Conservation (phyloP, 2,888 invertebrate species). For the Octonoba sinensis region DNA sequence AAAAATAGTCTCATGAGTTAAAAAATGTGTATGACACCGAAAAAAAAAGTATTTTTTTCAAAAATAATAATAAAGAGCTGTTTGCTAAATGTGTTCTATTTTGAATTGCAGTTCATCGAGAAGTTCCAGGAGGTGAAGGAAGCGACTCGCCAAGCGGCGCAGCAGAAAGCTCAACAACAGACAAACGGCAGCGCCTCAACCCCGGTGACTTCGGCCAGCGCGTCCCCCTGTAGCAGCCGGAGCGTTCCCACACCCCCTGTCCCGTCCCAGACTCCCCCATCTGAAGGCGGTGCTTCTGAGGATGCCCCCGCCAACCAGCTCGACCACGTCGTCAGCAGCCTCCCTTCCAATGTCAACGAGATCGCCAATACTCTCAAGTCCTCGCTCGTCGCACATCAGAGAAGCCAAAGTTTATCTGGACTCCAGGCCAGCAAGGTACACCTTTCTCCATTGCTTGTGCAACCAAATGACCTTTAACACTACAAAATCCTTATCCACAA, state of each 20-base stretch:
- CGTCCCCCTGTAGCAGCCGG: slow-evolving; percentile 71
- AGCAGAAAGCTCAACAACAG: slow-evolving; percentile 58
- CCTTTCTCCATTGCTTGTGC: background rate
- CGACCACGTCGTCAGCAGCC: slow-evolving; percentile 53
- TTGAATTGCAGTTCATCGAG: slow-evolving; percentile 85
- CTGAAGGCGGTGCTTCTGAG: slow-evolving; percentile 43
- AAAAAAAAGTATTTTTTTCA: too few species aligned
- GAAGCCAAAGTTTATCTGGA: slow-evolving; percentile 72
- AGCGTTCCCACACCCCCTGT: slow-evolving; percentile 67
- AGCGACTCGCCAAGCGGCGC: slow-evolving; percentile 78
- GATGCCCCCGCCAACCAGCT: slow-evolving; percentile 52
- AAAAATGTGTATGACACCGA: too few species aligned
- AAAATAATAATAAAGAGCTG: too few species aligned
- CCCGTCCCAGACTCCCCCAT: slow-evolving; percentile 63
- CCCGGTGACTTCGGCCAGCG: slow-evolving; percentile 63
- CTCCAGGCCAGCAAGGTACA: slow-evolving; percentile 68
- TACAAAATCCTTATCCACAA: too few species aligned
- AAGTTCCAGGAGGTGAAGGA: slow-evolving; percentile 99
- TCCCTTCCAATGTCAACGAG: slow-evolving; percentile 69
- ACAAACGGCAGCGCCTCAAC: slow-evolving; percentile 66
- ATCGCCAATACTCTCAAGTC: slow-evolving; percentile 65
- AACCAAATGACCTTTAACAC: too few species aligned
- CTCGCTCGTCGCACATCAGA: slow-evolving; percentile 71
- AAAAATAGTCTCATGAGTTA: too few species aligned
- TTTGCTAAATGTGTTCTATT: too few species aligned